A percentile compares a stretch with the other conserved stretches of the same genome.
Conservation (phyloP, 2,113 vertebrate species). For the Cacatua alba region DNA sequence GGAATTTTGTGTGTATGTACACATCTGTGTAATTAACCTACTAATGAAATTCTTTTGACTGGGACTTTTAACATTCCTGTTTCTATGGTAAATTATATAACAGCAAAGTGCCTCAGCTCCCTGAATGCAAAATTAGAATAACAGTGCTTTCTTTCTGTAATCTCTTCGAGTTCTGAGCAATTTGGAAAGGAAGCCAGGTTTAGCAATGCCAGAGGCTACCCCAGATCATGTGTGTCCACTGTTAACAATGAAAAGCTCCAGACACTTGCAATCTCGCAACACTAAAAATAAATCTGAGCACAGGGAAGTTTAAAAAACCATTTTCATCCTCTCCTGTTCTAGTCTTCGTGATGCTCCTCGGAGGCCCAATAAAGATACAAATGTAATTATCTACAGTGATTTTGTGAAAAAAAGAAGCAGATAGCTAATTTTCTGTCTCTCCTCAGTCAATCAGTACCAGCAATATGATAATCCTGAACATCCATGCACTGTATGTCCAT, state of each 20-base stretch:
- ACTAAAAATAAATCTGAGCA: background rate
- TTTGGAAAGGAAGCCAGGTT: background rate
- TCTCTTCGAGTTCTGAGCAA: background rate
- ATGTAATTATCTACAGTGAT: background rate
- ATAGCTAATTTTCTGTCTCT: background rate
- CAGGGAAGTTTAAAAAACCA: background rate
- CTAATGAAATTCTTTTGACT: background rate
- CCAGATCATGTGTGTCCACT: background rate
- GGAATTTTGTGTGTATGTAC: background rate
- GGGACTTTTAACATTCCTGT: background rate
- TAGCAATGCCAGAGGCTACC: background rate
- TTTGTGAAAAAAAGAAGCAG: background rate
- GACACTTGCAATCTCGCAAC: background rate
- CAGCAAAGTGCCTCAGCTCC: background rate
- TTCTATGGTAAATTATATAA: background rate
- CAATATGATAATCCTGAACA: background rate
- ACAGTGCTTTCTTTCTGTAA: background rate
- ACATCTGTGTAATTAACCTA: background rate
- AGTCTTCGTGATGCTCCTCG: background rate
- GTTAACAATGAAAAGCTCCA: background rate
- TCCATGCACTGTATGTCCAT: too few species aligned
- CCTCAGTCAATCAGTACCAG: background rate
- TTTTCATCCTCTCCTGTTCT: background rate
- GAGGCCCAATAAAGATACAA: background rate
- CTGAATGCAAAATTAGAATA: background rate